Evolutionary conservation across 1,140 invertebrate species (phyloP).

Genomic region (Tribolium madens): DNA sequence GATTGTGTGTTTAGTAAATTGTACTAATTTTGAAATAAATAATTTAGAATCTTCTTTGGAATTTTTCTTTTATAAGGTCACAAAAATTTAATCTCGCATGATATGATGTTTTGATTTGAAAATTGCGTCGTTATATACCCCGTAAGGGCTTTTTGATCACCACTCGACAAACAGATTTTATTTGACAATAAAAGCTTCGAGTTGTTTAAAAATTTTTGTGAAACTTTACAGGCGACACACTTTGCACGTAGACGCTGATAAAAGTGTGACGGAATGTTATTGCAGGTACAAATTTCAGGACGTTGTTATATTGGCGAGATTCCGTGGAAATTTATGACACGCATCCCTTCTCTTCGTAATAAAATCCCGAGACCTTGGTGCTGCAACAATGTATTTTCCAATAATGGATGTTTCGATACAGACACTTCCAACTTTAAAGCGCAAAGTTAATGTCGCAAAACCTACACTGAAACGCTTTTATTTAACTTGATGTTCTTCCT

Average conservation of each 20-base stretch:
- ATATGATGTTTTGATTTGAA: constrained; percentile 6
- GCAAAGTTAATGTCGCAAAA: constrained; percentile 27
- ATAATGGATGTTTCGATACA: constrained; percentile 36
- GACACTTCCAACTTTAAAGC: constrained; percentile 17
- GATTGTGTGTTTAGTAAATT: not conserved
- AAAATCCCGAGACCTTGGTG: constrained; percentile 15
- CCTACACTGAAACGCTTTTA: constrained; percentile 38
- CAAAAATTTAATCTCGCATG: not conserved
- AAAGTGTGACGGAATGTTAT: not conserved
- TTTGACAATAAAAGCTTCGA: not conserved
- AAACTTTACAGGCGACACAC: not conserved
- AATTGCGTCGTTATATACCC: not conserved
- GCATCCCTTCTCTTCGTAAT: constrained; percentile 18
- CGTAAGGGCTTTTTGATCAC: not conserved
- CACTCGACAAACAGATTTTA: not conserved
- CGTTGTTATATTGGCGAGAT: not conserved
- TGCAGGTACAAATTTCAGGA: constrained; percentile 21
- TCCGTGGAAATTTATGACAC: constrained; percentile 22
- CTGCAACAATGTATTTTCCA: constrained; percentile 30
- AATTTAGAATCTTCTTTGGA: not conserved
- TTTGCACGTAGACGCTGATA: not conserved
- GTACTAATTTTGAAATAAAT: not conserved
- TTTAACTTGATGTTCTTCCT: constrained; percentile 1
- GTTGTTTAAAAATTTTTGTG: constrained; percentile 4
- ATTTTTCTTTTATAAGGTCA: not conserved